phyloP scores from a whole-genome alignment of 2,888 invertebrate species.

The Heliothis peltigera region DNA sequence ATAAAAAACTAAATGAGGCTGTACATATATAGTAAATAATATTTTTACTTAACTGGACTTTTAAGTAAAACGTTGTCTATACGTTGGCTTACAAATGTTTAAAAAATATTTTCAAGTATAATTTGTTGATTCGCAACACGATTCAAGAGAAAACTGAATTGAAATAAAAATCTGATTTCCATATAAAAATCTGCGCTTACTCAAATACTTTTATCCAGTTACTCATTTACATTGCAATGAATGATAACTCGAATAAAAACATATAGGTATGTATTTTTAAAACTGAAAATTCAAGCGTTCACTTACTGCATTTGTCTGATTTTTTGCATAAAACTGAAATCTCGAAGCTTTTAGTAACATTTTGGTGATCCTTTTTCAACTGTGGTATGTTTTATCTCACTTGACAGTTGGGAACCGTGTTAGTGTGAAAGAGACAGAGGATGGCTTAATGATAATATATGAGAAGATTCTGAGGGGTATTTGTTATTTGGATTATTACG shows the following conservation, averaged over 20 bases:
- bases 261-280: conserved; percentile 15
- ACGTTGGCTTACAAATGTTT: too few species aligned
- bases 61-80: too few species aligned
- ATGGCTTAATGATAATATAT: conserved; percentile 41
- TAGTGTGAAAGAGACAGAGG: conserved; percentile 21
- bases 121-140: too few species aligned
- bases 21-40: too few species aligned
- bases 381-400: conserved; percentile 35
- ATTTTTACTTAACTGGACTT: too few species aligned
- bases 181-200: not conserved
- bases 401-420: conserved; percentile 20
- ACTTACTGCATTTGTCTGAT: conserved; percentile 40
- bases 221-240: conserved; percentile 19
- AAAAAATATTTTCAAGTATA: too few species aligned
- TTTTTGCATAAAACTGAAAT: conserved; percentile 27
- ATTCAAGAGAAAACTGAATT: too few species aligned
- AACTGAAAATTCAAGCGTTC: conserved; percentile 11
- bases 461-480: conserved; percentile 39
- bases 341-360: conserved; percentile 36
- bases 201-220: conserved; percentile 8
- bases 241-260: conserved; percentile 23
- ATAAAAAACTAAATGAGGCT: too few species aligned
- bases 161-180: too few species aligned
- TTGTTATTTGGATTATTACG: conserved; percentile 43
- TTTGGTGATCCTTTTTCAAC: conserved; percentile 26